Conservation (phyloP, 2,888 invertebrate genomes). For the Tenthredo notha region DNA sequence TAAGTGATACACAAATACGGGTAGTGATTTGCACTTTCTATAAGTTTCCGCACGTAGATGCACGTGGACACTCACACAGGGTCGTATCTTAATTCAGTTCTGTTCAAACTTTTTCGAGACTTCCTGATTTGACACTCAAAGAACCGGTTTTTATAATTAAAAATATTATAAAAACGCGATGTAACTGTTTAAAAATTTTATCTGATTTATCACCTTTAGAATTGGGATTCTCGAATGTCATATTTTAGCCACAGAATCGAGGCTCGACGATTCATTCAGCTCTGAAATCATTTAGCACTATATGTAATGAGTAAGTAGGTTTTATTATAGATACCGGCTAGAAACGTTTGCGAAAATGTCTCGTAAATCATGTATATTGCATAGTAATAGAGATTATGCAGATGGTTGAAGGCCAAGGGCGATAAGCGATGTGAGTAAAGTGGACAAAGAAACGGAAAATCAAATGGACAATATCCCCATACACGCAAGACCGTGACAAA, state of each 20-base stretch:
- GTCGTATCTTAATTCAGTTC: not conserved
- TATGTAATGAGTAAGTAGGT: too few relatives aligned
- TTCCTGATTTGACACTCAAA: too few relatives aligned
- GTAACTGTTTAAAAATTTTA: not conserved
- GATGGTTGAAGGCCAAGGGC: not conserved
- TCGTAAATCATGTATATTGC: not conserved
- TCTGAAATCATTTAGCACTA: not conserved
- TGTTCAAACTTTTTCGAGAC: not conserved
- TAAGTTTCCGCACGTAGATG: not conserved
- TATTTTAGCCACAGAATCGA: not conserved
- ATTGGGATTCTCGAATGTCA: not conserved
- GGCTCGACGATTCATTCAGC: not conserved
- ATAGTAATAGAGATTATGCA: not conserved
- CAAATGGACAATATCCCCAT: not conserved
- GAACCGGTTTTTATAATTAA: not conserved
- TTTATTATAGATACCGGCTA: not conserved
- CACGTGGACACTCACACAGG: not conserved
- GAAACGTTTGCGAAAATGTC: not conserved
- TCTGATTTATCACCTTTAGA: not conserved
- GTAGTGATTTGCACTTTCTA: conserved; percentile 31
- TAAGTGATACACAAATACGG: not conserved
- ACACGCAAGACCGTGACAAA: not conserved
- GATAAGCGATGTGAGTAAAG: not conserved
- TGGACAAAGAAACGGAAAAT: conserved; percentile 9
- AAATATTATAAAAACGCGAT: not conserved